These are phyloP conservation scores for Parelbella ahira DNA, from an alignment of 2,888 invertebrate species.

Conservation along the genomic window DNA sequence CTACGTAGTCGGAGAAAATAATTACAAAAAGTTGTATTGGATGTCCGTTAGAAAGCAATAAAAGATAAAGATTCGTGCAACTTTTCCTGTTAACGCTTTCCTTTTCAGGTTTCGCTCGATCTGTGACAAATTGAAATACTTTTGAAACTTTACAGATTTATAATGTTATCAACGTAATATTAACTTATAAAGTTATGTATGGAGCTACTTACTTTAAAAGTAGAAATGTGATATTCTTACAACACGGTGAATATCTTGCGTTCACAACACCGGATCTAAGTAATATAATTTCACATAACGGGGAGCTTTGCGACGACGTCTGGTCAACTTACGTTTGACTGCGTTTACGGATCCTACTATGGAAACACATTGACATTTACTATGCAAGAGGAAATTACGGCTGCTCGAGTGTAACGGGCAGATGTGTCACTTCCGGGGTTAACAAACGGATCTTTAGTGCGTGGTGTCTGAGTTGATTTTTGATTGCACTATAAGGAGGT, in stretches of 20 bases:
- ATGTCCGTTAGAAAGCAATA: no score
- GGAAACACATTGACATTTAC: slow-evolving; percentile 49
- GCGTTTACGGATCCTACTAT: slow-evolving; percentile 24
- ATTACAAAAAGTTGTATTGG: no score
- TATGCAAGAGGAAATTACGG: slow-evolving; percentile 54
- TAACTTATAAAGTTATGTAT: no score
- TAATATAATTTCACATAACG: slow-evolving; percentile 1
- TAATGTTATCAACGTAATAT: no score
- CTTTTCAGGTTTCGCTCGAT: no score
- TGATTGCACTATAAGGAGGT: slow-evolving; percentile 51
- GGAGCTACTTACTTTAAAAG: no score
- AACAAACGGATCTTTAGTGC: slow-evolving; percentile 40
- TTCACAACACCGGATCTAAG: slow-evolving; percentile 1
- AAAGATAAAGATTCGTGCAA: no score
- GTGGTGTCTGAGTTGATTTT: slow-evolving; percentile 50
- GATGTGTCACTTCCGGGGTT: slow-evolving; percentile 38
- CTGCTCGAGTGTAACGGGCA: slow-evolving; percentile 37
- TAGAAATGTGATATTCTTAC: no score
- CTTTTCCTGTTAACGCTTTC: no score
- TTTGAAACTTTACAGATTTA: no score
- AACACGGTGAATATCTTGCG: slow-evolving; percentile 1
- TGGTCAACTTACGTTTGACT: slow-evolving; percentile 7
- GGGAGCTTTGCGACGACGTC: slow-evolving; percentile 1
- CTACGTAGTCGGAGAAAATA: no score
- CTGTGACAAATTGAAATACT: no score